A percentile compares a stretch with the other conserved stretches of the same genome.
Conservation (phyloP, 37 sponge, comb jelly and placozoan species). For the Agelas oroides region DNA sequence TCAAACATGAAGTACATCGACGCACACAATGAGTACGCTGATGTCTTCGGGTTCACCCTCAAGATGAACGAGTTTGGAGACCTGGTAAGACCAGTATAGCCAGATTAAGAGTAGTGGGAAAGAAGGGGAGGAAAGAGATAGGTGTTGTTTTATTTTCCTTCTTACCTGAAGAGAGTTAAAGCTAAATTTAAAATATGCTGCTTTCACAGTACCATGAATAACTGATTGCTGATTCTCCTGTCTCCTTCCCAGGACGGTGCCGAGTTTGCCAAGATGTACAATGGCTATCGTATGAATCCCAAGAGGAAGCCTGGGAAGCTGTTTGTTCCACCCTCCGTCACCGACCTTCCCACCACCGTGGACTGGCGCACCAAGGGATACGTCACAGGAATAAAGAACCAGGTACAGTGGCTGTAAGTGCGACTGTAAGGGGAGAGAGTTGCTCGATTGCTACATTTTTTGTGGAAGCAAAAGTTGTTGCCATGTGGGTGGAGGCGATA, state of each 20-base stretch:
- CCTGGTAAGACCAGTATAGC: constrained; percentile 14
- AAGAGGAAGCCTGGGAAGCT: no score
- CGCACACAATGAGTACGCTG: constrained; percentile 58
- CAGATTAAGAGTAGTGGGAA: neutral
- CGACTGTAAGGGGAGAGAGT: neutral
- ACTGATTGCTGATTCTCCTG: no score
- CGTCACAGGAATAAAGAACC: constrained; percentile 79
- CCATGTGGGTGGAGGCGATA: no score
- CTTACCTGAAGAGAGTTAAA: no score
- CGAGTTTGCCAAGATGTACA: constrained; percentile 68
- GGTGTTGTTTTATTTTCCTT: no score
- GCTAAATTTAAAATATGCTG: no score
- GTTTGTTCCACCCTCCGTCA: no score
- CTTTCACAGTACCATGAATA: no score
- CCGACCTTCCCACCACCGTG: constrained; percentile 53
- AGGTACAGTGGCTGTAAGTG: constrained; percentile 24
- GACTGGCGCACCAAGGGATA: constrained; percentile 81
- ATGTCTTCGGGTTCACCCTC: constrained; percentile 54
- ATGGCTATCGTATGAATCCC: constrained; percentile 34
- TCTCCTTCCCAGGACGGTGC: constrained; percentile 60
- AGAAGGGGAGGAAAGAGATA: no score
- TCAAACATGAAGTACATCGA: constrained; percentile 70
- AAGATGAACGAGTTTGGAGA: constrained; percentile 70
- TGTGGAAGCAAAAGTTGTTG: neutral
- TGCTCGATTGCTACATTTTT: neutral